Evolutionary conservation across 2,113 vertebrate species (phyloP), one percentile per base, ranked within the genome.

Genomic region (Drymodes brunneopygia): DNA sequence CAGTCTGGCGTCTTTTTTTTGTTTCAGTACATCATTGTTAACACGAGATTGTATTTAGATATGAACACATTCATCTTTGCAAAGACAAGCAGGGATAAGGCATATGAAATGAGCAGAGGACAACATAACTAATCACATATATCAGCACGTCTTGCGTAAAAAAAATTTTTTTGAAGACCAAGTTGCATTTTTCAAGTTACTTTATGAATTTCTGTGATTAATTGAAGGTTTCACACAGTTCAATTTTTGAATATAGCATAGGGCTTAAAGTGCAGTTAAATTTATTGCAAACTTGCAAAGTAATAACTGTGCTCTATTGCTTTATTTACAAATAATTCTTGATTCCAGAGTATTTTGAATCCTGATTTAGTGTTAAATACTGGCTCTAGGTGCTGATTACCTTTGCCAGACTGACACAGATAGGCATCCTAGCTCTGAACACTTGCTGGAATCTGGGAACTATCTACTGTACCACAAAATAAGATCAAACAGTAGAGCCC

Each of bases 281-380:
- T 73, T 83, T 48, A 75, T 21, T 35, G 28, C 40, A 86, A 65
- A 40, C 4, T 3, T 27, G 36, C n/a, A 12, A 88, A 86, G 25
- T 74, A 92, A 74, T 84, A 61, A 75, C 36, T 40, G 27, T 64
- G 58, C 80, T 75, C n/a, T 45, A 40, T 60, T 73, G 33, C 33
- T 81, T 92, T 89, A 57, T 94, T 92, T 95, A 94, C 64, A 86
- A 94, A 72, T 60, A 84, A 50, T 47, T 65, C 53, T 67, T 69
- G 27, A 67, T 81, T 81, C 50, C 21, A 29, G 11, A 81, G 45
- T 79, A 65, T 64, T 72, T 40, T 40, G 51, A 83, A 45, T 42
- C 58, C 54, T 90, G 70, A 53, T 50, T 56, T 35, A 82, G 20
- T 36, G 25, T 86, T 86, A 70, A 92, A 60, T 48, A n/a, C 56